Base-by-base conservation (phyloP, 2,888 invertebrate species). In the Himalopsyche anomala region DNA sequence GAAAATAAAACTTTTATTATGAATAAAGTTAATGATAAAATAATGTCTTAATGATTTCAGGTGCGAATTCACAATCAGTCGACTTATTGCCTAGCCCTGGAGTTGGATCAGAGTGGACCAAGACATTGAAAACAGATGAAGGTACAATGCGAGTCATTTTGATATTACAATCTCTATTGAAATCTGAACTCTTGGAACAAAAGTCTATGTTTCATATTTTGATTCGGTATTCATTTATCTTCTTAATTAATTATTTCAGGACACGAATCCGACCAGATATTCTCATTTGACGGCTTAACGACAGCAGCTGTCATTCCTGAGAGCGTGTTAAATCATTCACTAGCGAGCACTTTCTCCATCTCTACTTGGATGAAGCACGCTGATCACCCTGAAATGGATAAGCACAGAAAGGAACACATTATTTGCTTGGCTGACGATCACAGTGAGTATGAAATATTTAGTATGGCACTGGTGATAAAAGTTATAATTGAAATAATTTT, bases 381-480 rank as follows among this genome's bases (percentile, higher is more conserved):
- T 74, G 95, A 96, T 17, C 94, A 96, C 74, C 94, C 95, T 0
- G 95, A 95, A 89, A 94, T 95, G 89, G 98, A 98, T 91, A 97
- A 98, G 90, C 98, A 98, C 90, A 94, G 96, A 89, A 99, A 99
- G 92, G 99, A 99, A 91, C 99, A 99, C 90, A 96, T 99, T 90
- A 93, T 99, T 80, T 99, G 99, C 91, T 97, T 97, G 90, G 98
- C 99, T 42, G 99, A 99, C 92, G 98, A 99, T 91, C 98, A 99
- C 91, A 98, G 98, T 98, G 90, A 95, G 96, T 94, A 56, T 82
- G 19, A 79, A 12, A 12, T 28, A 54, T 80, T 36, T 36, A 38
- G 56, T 36, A 81, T 45, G 19, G 15, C 15, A 51, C 0, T 15
- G 3, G 15, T 51, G 42, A 12, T 15, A 3, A 0, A 15, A 51